A percentile compares a stretch with the other conserved stretches of the same genome.
phyloP scores from a whole-genome alignment of 2,888 invertebrate species.

The Apodemia hepburni region DNA sequence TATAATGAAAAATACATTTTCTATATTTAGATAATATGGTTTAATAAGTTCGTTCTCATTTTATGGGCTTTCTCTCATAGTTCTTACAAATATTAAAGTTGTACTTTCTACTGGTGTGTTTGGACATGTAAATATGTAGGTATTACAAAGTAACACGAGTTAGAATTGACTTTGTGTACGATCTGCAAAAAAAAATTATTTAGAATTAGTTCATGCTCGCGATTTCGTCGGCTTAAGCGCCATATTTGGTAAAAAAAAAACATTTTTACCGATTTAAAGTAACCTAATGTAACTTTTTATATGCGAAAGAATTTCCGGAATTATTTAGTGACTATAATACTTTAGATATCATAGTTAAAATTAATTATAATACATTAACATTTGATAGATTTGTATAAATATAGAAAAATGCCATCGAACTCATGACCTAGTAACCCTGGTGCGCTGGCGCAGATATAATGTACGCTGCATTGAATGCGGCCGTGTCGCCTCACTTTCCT shows the following conservation, averaged over 20 bases:
- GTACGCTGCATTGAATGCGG: constrained; percentile 50
- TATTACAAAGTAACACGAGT: neutral
- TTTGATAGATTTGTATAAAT: neutral
- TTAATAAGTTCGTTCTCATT: constrained; percentile 5
- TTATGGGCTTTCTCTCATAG: neutral
- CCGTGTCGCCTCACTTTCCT: constrained; percentile 60
- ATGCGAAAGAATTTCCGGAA: no score
- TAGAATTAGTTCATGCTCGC: no score
- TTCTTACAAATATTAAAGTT: constrained; percentile 6
- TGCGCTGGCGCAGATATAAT: constrained; percentile 39
- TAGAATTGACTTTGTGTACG: no score
- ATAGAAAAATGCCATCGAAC: constrained; percentile 44
- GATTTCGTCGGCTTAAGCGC: no score
- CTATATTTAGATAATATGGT: constrained; percentile 4
- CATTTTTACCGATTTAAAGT: no score
- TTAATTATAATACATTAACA: neutral
- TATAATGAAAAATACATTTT: neutral
- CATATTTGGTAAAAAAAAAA: no score
- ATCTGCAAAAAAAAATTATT: no score
- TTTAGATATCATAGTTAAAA: no score
- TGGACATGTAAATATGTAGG: neutral
- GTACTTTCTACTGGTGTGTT: neutral
- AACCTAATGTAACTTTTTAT: no score
- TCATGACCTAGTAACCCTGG: constrained; percentile 58
- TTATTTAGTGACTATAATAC: no score